Evolutionary conservation across 2,888 invertebrate genomes (phyloP), one percentile per base, ranked within the genome.

Genomic region (Deilephila porcellus): DNA sequence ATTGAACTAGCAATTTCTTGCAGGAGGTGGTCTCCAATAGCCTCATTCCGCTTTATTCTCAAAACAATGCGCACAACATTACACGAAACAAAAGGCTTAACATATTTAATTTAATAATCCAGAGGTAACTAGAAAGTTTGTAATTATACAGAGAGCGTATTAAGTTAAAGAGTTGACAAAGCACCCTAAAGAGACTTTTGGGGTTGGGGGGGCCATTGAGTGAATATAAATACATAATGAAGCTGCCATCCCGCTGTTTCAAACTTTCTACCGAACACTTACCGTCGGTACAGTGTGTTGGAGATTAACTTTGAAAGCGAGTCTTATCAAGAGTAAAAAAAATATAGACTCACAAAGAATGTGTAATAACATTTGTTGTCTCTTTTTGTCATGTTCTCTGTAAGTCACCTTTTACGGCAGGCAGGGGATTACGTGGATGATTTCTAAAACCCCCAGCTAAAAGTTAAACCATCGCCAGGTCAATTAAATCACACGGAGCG

Each of bases 191-290:
- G 67, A 52, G 67, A 67, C 52, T 67, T 67, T 67, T 52, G 67
- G 67, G 67, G 45, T 52, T 25, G 67, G 67, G 67, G 84, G 85
- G 82, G 80, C 82, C 86, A 89, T 90, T 89, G 91, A 91, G 89
- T 88, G 91, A 91, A 90, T 90, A 88, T 91, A 89, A 91, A 92
- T 92, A 86, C 82, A 86, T 91, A 89, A 92, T 89, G 89, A 89
- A 85, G 78, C 82, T 80, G 78, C 80, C 84, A 82, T 19, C 62
- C 19, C 53, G n/a, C 29, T 60, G 62, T 62, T 73, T 63, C 25
- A 37, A 59, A 73, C 67, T 72, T 72, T 67, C 11, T 6, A 52
- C 62, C 63, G 67, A 52, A 67, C 67, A 67, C 52, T 67, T 52
- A 67, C 25, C 37, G 8, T 11, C 14, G 45, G 17, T 34, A 37